phyloP scores from a whole-genome alignment of 2,113 vertebrate species.

The Myanophis thanlyinensis region DNA sequence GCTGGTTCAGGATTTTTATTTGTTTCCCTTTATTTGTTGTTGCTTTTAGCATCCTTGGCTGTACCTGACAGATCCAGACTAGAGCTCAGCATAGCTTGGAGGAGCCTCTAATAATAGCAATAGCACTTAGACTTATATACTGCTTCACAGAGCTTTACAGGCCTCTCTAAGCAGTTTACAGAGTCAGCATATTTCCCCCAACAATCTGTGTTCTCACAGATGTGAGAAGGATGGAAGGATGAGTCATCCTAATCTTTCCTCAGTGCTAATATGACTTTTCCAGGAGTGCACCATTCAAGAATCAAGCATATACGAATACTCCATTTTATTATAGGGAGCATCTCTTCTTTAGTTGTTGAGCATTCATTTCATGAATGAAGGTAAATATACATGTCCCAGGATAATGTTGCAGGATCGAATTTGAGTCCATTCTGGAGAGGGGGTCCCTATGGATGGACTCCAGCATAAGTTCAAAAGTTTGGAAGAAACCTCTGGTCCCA shows the following conservation, averaged over 20 bases:
- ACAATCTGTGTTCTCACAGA: too few species aligned
- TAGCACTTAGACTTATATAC: too few species aligned
- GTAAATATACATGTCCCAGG: too few species aligned
- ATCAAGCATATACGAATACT: not conserved
- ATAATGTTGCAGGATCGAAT: too few species aligned
- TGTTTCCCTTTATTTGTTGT: not conserved
- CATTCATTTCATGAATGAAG: not conserved
- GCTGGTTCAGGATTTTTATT: conserved; percentile 47
- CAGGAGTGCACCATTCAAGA: not conserved
- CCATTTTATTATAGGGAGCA: not conserved
- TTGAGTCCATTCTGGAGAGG: too few species aligned
- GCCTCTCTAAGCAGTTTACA: too few species aligned
- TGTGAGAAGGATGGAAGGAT: too few species aligned
- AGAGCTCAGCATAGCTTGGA: not conserved
- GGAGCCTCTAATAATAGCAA: not conserved
- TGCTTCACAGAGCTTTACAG: too few species aligned
- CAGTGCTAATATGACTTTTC: not conserved
- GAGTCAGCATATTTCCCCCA: too few species aligned
- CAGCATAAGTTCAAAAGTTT: too few species aligned
- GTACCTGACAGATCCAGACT: not conserved
- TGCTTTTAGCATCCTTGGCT: not conserved
- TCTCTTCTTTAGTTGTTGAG: not conserved
- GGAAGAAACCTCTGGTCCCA: too few species aligned
- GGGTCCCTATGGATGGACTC: too few species aligned
- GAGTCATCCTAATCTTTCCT: not conserved